phyloP scores from a whole-genome alignment of 2,113 vertebrate genomes.

The Raja brachyura region DNA sequence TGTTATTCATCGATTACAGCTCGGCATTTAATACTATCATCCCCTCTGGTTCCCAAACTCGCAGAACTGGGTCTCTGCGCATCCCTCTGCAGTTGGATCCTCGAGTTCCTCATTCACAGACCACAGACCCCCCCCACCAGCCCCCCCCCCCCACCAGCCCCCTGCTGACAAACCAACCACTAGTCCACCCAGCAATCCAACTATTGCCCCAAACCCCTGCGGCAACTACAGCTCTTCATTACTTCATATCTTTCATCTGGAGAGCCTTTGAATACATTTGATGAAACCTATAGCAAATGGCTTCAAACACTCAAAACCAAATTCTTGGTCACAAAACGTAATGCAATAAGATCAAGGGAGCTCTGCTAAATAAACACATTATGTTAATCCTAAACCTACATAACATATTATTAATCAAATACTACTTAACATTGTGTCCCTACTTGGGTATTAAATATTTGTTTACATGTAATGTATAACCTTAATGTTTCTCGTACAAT shows the following conservation, averaged over 20 bases:
- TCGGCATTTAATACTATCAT: too few species aligned
- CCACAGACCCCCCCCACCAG: too few species aligned
- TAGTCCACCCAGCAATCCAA: too few species aligned
- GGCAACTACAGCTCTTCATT: not conserved
- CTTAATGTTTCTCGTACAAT: not conserved
- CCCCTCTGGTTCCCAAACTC: too few species aligned
- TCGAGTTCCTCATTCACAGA: too few species aligned
- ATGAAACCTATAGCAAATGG: not conserved
- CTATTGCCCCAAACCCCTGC: too few species aligned
- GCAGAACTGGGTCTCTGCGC: too few species aligned
- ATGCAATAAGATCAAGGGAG: not conserved
- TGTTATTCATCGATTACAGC: too few species aligned
- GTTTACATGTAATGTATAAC: not conserved
- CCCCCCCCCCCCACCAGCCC: too few species aligned
- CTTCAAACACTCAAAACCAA: not conserved
- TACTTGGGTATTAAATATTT: not conserved
- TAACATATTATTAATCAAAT: constrained; percentile 3
- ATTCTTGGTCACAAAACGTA: not conserved
- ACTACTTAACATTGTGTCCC: not conserved
- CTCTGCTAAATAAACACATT: not conserved
- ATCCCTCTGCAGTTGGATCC: too few species aligned
- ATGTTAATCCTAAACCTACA: not conserved
- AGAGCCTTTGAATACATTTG: not conserved
- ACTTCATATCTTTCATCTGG: not conserved
- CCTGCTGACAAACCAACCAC: too few species aligned